phyloP scores from a whole-genome alignment of 1,140 invertebrate species.

The Oreohelix idahoensis region DNA sequence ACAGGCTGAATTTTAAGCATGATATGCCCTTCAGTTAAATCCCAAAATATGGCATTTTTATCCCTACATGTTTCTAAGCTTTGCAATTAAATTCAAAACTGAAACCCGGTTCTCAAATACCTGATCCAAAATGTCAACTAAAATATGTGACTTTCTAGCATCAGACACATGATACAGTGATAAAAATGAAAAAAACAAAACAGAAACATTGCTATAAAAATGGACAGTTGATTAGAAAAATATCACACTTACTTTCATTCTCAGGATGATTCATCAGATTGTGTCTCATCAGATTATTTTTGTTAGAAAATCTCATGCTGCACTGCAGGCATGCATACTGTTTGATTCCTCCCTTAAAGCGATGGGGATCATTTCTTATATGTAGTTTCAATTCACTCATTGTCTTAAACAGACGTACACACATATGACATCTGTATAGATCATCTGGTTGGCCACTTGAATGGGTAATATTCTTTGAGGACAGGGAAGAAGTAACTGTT shows the following conservation, averaged over 20 bases:
- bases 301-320: constrained; percentile 68
- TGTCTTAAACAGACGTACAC: constrained; percentile 42
- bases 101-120: too few relatives aligned
- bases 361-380: constrained; percentile 44
- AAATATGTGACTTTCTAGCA: too few relatives aligned
- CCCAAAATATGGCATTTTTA: too few relatives aligned
- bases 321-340: constrained; percentile 69
- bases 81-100: too few relatives aligned
- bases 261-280: constrained; percentile 45
- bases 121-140: too few relatives aligned
- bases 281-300: constrained; percentile 69
- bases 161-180: too few relatives aligned
- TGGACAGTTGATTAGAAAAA: background rate
- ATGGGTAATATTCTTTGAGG: background rate
- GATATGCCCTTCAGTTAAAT: too few relatives aligned
- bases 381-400: constrained; percentile 46
- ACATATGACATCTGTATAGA: constrained; percentile 44
- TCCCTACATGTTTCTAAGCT: too few relatives aligned
- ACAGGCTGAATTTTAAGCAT: too few relatives aligned
- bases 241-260: constrained; percentile 21
- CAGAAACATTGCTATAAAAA: too few relatives aligned
- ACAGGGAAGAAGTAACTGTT: background rate
- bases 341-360: constrained; percentile 51
- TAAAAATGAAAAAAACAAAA: too few relatives aligned
- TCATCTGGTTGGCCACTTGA: constrained; percentile 31